Conservation (phyloP, 2,797 vertebrate genomes). For the Phylloscopus collybita region DNA sequence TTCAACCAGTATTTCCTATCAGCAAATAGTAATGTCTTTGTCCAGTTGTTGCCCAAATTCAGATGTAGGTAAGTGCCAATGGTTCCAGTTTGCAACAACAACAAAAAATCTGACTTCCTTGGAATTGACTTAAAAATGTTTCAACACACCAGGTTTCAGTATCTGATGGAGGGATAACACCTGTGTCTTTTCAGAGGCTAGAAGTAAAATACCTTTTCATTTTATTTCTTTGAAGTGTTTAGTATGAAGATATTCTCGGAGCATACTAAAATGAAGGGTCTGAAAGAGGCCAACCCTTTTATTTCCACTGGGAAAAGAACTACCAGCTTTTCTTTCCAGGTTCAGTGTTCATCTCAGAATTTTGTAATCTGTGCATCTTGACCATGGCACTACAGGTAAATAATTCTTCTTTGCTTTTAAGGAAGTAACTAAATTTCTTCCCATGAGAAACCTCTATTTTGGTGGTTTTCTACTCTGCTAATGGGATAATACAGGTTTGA, state of each 20-base stretch:
- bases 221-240: background rate
- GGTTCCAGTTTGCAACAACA: background rate
- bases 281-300: background rate
- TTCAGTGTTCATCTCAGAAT: background rate
- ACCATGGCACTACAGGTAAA: background rate
- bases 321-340: background rate
- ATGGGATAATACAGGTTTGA: background rate
- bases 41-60: background rate
- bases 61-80: background rate
- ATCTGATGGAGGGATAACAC: background rate
- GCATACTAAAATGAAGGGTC: background rate
- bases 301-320: background rate
- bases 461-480: background rate
- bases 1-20: background rate
- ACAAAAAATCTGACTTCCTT: background rate
- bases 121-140: background rate
- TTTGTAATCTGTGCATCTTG: background rate
- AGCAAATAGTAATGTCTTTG: background rate
- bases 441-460: background rate
- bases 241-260: background rate
- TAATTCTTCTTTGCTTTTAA: background rate
- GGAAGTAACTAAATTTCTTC: background rate
- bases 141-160: background rate
- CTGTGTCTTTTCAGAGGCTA: background rate
- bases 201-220: background rate